These are phyloP conservation scores for Drosophila mauritiana DNA, from an alignment of 1,140 invertebrate genomes.

Conservation along the genomic window DNA sequence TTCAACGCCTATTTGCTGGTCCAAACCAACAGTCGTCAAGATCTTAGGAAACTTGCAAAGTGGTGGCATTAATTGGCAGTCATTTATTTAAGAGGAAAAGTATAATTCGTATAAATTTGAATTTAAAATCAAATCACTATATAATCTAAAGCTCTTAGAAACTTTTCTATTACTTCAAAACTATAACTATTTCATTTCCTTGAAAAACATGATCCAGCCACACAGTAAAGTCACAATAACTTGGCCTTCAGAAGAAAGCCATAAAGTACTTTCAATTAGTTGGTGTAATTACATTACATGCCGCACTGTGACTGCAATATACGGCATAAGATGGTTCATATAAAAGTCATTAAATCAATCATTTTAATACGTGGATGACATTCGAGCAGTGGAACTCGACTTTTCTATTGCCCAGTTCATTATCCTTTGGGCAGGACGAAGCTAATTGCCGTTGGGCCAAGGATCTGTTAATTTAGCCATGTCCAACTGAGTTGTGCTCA, in stretches of 20 bases:
- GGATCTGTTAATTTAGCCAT: constrained; percentile 49
- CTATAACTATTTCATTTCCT: background rate
- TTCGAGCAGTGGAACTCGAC: background rate
- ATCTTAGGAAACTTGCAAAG: background rate
- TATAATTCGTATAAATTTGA: background rate
- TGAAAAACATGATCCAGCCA: background rate
- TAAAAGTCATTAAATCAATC: constrained; percentile 25
- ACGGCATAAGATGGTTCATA: background rate
- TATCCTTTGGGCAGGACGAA: constrained; percentile 17
- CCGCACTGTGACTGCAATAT: background rate
- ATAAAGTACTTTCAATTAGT: constrained; percentile 41
- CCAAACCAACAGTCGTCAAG: constrained; percentile 10
- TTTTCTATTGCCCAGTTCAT: constrained; percentile 21
- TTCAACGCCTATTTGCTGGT: constrained; percentile 32
- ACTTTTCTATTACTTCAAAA: no score
- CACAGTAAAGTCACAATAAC: background rate
- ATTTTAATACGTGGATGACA: constrained; percentile 2
- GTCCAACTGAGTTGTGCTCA: constrained; percentile 36
- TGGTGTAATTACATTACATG: constrained; percentile 18
- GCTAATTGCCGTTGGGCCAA: constrained; percentile 36
- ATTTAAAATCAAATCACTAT: background rate
- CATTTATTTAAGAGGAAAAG: background rate
- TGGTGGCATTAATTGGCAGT: constrained; percentile 13
- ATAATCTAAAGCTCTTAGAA: no score
- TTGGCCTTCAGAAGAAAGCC: constrained; percentile 13